Evolutionary conservation across 2,113 vertebrate genomes (phyloP).

Genomic region (Ardeotis arabs): DNA sequence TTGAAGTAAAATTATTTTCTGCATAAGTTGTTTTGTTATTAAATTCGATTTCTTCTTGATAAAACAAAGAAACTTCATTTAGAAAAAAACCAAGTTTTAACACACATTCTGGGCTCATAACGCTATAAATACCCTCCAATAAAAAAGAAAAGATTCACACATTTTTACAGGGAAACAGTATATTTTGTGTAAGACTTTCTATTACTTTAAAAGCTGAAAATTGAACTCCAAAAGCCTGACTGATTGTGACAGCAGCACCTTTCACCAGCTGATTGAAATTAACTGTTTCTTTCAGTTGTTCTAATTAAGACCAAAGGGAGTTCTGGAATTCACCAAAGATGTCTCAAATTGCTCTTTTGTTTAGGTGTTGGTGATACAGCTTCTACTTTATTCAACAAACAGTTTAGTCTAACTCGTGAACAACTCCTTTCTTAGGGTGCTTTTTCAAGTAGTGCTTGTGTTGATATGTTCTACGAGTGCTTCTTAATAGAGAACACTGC

Average conservation of each 20-base stretch:
- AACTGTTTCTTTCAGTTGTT: slow-evolving; percentile 77
- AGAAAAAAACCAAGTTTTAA: neutral
- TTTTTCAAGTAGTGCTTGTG: neutral
- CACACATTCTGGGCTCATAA: neutral
- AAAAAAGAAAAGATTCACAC: neutral
- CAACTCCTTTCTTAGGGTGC: neutral
- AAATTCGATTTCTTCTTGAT: neutral
- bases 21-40: fast-evolving
- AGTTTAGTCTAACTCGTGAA: slow-evolving; percentile 65
- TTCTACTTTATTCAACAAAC: slow-evolving; percentile 45
- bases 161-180: slow-evolving; percentile 43
- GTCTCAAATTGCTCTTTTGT: slow-evolving; percentile 66
- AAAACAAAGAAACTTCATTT: neutral
- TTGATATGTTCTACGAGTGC: neutral
- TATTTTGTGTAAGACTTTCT: slow-evolving; percentile 47
- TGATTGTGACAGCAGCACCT: slow-evolving; percentile 62
- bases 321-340: slow-evolving; percentile 75
- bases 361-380: slow-evolving; percentile 50
- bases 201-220: slow-evolving; percentile 62
- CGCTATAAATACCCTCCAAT: neutral
- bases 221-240: slow-evolving; percentile 60
- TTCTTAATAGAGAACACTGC: slow-evolving; percentile 34
- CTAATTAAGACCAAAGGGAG: slow-evolving; percentile 78
- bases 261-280: slow-evolving; percentile 76
- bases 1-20: neutral